A percentile compares a stretch with the other conserved stretches of the same genome.
Conservation (phyloP, 35 echinoderm and acorn worm species). For the Apostichopus japonicus region DNA sequence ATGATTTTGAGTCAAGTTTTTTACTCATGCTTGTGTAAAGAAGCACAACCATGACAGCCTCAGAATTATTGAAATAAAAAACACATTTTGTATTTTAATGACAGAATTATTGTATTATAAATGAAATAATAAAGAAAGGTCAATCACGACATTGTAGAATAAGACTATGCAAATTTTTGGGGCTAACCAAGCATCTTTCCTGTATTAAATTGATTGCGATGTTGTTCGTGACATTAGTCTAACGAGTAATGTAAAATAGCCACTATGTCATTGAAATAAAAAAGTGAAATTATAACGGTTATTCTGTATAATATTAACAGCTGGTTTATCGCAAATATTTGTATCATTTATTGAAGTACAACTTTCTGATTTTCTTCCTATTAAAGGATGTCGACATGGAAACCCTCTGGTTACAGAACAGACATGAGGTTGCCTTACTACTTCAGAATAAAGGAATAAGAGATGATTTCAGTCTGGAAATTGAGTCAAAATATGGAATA, state of each 20-base stretch:
- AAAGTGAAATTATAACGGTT: background rate
- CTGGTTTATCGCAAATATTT: background rate
- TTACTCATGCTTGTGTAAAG: background rate
- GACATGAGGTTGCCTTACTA: background rate
- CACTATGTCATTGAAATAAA: background rate
- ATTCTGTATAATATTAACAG: background rate
- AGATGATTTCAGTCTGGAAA: background rate
- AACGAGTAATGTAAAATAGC: background rate
- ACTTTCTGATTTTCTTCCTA: background rate
- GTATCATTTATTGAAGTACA: background rate
- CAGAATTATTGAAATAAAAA: too few species aligned
- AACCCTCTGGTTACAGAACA: background rate
- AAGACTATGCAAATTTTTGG: too few species aligned
- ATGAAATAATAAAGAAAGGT: too few species aligned
- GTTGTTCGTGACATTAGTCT: background rate
- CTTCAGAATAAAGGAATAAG: background rate
- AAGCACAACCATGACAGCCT: background rate
- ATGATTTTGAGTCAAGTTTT: background rate
- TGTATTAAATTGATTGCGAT: background rate
- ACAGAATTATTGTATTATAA: too few species aligned
- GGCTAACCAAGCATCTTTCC: too few species aligned
- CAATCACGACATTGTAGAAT: too few species aligned
- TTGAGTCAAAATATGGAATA: background rate
- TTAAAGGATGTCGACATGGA: background rate
- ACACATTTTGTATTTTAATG: too few species aligned